Conservation (phyloP, 2,888 invertebrate species). For the Macaria notata region DNA sequence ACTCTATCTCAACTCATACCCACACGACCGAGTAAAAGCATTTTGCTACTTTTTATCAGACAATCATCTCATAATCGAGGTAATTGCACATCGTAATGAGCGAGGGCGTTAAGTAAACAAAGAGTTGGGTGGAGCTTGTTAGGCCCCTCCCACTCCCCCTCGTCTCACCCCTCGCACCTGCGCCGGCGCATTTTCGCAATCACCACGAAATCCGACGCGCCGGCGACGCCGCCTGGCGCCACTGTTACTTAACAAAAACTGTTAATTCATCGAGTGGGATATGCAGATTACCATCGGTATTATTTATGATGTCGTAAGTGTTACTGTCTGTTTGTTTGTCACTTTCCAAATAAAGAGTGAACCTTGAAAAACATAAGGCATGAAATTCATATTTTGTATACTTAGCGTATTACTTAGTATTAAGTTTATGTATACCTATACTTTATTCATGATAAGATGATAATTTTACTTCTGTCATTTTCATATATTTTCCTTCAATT, state of each 20-base stretch:
- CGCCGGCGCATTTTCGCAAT: conserved; percentile 70
- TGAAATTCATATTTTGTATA: too few species aligned
- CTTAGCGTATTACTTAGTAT: too few species aligned
- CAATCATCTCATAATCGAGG: conserved; percentile 35
- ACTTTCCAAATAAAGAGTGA: neutral
- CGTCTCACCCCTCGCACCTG: conserved; percentile 50
- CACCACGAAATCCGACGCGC: conserved; percentile 49
- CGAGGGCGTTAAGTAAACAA: conserved; percentile 79
- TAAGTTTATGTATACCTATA: too few species aligned
- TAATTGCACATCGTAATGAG: conserved; percentile 66
- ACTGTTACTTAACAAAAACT: conserved; percentile 37
- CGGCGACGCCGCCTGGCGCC: conserved; percentile 45
- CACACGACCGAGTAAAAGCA: too few species aligned
- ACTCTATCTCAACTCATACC: too few species aligned
- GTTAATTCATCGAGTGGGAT: conserved; percentile 31
- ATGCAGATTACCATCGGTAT: conserved; percentile 19
- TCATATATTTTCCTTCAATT: too few species aligned
- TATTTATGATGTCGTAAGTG: too few species aligned
- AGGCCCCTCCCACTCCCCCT: conserved; percentile 43
- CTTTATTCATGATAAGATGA: too few species aligned
- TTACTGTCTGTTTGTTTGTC: neutral
- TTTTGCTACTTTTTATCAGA: conserved; percentile 29
- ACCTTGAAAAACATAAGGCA: too few species aligned
- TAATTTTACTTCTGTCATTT: too few species aligned
- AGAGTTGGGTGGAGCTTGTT: conserved; percentile 75